Percentiles rank a stretch among this genome's conserved stretches.
phyloP scores from a whole-genome alignment of 1,140 invertebrate genomes.

The Aphelenchoides fujianensis region DNA sequence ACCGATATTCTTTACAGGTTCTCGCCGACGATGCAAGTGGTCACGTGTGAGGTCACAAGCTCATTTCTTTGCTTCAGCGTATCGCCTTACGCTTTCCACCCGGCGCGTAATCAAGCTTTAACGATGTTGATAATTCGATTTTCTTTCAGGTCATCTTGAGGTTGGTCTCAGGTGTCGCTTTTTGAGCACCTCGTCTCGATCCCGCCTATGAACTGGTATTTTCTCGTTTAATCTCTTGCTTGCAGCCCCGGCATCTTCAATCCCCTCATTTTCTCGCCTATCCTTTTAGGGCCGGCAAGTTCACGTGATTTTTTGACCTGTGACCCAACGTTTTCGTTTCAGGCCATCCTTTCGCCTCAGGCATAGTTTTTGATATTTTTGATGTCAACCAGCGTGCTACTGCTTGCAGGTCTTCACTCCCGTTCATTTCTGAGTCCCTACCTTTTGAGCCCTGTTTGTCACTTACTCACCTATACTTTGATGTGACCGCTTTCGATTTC shows the following conservation, averaged over 20 bases:
- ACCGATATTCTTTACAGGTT: neutral
- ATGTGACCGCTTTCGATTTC: too few relatives aligned
- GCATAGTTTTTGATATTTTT: neutral
- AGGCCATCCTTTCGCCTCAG: neutral
- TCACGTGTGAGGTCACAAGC: neutral
- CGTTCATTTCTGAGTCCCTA: neutral
- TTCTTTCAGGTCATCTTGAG: neutral
- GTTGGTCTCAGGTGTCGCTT: neutral
- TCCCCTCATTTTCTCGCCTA: conserved; percentile 1
- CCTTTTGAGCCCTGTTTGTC: neutral
- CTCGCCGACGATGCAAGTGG: neutral
- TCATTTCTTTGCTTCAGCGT: neutral
- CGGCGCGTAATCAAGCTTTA: neutral
- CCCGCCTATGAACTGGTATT: neutral
- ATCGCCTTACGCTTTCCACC: neutral
- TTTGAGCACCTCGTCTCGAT: neutral
- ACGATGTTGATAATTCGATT: too few relatives aligned
- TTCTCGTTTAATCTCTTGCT: neutral
- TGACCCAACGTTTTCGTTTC: neutral
- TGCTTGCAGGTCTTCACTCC: neutral
- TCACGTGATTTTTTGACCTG: neutral
- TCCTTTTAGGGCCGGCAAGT: neutral
- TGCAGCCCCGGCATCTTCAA: neutral
- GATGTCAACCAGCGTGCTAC: neutral
- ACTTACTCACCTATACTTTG: too few relatives aligned